phyloP scores from a whole-genome alignment of 2,888 invertebrate genomes.

The Cerceris ruficornis region DNA sequence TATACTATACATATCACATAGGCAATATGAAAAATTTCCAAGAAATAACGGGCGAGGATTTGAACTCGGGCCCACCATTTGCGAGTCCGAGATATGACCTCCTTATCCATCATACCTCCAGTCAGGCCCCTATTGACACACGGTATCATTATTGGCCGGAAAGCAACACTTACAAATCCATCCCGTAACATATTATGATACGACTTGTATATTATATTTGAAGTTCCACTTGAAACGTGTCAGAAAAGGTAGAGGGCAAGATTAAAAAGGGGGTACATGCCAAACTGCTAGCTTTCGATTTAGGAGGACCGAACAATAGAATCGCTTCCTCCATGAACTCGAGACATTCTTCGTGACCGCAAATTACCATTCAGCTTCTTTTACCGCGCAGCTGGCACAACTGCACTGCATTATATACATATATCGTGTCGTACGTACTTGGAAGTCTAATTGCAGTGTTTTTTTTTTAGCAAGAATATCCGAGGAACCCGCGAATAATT shows the following conservation, averaged over 20 bases:
- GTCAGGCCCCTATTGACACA: too few species aligned
- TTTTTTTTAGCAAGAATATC: too few species aligned
- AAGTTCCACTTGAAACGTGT: constrained; percentile 5
- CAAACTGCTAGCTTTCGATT: constrained; percentile 52
- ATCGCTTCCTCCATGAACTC: constrained; percentile 47
- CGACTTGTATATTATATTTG: not conserved
- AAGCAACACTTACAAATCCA: too few species aligned
- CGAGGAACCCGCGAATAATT: too few species aligned
- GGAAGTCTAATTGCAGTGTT: not conserved
- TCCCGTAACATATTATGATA: too few species aligned
- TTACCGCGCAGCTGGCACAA: constrained; percentile 9
- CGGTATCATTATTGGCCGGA: too few species aligned
- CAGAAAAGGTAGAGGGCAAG: constrained; percentile 13
- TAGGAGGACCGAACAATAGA: constrained; percentile 51
- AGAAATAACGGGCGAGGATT: too few species aligned
- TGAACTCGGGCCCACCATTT: too few species aligned
- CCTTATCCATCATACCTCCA: too few species aligned
- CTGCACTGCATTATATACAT: not conserved
- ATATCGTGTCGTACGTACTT: not conserved
- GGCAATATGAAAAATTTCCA: too few species aligned
- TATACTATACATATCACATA: too few species aligned
- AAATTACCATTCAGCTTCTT: constrained; percentile 39
- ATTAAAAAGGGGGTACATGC: constrained; percentile 6
- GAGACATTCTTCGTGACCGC: constrained; percentile 37
- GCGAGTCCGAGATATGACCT: too few species aligned